Conservation (phyloP, 2,113 vertebrate species). For the Struthidea cinerea region DNA sequence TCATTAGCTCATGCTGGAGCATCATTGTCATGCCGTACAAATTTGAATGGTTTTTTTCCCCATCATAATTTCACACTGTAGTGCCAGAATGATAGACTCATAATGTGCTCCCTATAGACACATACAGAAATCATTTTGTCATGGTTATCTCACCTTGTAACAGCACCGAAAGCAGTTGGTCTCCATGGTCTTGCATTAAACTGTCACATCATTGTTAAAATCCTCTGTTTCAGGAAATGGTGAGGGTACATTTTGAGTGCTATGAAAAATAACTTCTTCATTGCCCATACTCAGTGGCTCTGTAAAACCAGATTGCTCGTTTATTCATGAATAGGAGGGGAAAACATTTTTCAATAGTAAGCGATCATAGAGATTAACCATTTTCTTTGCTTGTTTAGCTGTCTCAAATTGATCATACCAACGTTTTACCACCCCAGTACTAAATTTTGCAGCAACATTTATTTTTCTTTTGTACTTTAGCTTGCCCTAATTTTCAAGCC, state of each 20-base stretch:
- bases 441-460: neutral
- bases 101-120: constrained; percentile 44
- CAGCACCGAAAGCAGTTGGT: constrained; percentile 13
- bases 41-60: neutral
- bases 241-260: neutral
- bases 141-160: constrained; percentile 57
- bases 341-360: neutral
- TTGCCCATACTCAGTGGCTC: neutral
- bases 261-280: constrained; percentile 6
- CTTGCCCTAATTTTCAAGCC: neutral
- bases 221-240: neutral
- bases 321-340: neutral
- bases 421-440: neutral
- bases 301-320: neutral
- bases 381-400: neutral
- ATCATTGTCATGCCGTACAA: neutral
- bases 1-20: neutral
- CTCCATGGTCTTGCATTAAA: constrained; percentile 44
- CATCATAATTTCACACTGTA: constrained; percentile 27
- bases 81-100: constrained; percentile 35
- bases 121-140: constrained; percentile 54
- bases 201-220: constrained; percentile 35
- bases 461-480: neutral
- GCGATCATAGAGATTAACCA: neutral
- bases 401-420: neutral